Conservation (phyloP, 2,113 vertebrate species). For the Glaucomys volans region DNA sequence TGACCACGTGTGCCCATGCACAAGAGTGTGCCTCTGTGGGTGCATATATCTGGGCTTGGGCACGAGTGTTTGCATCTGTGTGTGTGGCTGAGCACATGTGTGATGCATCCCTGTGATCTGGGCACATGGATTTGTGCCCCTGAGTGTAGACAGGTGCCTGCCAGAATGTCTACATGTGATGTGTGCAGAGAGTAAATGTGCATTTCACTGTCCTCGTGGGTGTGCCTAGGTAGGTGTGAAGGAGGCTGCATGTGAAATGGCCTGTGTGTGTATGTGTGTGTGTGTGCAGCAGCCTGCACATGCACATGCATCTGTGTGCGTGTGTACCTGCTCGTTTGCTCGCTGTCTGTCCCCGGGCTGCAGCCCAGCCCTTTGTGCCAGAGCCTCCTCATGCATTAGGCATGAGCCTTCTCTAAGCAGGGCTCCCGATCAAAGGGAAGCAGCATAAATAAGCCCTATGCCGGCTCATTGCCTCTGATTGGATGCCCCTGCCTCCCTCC, state of each 20-base stretch:
- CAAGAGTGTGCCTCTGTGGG: neutral
- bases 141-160: neutral
- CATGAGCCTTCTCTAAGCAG: conserved; percentile 79
- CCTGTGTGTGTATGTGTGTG: neutral
- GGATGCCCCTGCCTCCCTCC: conserved; percentile 68
- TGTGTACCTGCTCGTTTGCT: neutral
- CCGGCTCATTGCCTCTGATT: conserved; percentile 71
- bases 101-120: neutral
- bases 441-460: conserved; percentile 67
- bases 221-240: neutral
- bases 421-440: conserved; percentile 81
- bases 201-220: neutral
- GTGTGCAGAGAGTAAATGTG: neutral
- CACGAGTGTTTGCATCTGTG: neutral
- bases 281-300: neutral
- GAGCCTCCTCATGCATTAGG: conserved; percentile 77
- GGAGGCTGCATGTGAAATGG: neutral
- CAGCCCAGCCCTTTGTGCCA: conserved; percentile 65
- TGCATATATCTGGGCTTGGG: neutral
- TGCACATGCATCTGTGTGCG: accelerated
- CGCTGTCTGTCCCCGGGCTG: conserved; percentile 51
- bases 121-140: neutral
- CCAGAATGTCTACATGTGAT: neutral
- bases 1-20: accelerated
- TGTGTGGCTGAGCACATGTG: neutral